Conservation (phyloP, 1,140 invertebrate genomes). For the Psilanteris sp. region DNA sequence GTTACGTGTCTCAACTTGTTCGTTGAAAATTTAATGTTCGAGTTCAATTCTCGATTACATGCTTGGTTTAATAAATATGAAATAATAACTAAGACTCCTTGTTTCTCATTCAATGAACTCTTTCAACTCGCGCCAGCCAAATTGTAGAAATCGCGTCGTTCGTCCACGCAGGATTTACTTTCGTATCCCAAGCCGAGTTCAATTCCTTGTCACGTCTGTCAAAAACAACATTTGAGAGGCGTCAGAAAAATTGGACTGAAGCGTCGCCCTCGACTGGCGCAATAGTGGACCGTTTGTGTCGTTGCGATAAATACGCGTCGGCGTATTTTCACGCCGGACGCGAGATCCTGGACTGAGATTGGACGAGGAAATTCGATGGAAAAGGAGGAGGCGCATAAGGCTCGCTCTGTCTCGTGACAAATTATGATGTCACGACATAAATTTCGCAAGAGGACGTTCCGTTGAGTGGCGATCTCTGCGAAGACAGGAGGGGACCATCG, state of each 20-base stretch:
- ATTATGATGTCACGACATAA: slow-evolving; percentile 31
- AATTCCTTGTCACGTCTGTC: slow-evolving; percentile 23
- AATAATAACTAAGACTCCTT: too few species aligned
- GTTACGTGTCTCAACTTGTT: too few species aligned
- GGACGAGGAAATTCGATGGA: slow-evolving; percentile 45
- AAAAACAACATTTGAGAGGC: slow-evolving; percentile 20
- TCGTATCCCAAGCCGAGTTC: too few species aligned
- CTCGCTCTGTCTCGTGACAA: slow-evolving; percentile 37
- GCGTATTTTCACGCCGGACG: slow-evolving; percentile 14
- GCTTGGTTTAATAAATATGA: too few species aligned
- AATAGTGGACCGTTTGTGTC: slow-evolving; percentile 37
- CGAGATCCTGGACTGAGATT: slow-evolving; percentile 28
- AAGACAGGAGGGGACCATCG: slow-evolving; percentile 8
- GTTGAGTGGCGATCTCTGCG: not conserved
- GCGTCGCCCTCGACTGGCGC: slow-evolving; percentile 21
- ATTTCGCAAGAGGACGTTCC: slow-evolving; percentile 10
- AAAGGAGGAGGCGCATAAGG: slow-evolving; percentile 39
- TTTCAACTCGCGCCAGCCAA: too few species aligned
- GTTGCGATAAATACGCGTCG: slow-evolving; percentile 17
- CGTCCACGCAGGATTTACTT: too few species aligned
- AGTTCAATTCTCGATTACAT: too few species aligned
- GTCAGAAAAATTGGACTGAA: slow-evolving; percentile 35
- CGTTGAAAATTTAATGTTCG: too few species aligned
- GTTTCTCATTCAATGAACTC: too few species aligned
- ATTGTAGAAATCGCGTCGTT: too few species aligned